phyloP scores from a whole-genome alignment of 2,888 invertebrate species.

The Celastrina argiolus region DNA sequence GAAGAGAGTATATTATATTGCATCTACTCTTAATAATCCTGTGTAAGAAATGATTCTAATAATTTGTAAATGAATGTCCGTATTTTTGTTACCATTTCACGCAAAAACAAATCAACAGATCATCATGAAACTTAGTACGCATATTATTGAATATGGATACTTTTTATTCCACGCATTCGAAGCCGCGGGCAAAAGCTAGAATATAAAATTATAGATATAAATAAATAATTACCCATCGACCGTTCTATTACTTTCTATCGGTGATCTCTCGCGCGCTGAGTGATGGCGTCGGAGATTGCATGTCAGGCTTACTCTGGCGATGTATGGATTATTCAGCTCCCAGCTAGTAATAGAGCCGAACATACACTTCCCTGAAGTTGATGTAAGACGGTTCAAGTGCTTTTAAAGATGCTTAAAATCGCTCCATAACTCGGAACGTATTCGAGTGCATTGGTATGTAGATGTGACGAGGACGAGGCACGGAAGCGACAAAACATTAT shows the following conservation, averaged over 20 bases:
- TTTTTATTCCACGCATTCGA: too few relatives aligned
- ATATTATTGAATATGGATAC: too few relatives aligned
- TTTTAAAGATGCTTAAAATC: neutral
- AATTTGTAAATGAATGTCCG: too few relatives aligned
- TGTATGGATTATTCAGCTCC: slow-evolving; percentile 69
- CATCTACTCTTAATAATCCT: too few relatives aligned
- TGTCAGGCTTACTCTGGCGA: slow-evolving; percentile 73
- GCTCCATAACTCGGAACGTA: neutral
- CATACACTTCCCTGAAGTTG: neutral
- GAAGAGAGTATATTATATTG: too few relatives aligned
- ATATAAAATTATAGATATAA: neutral
- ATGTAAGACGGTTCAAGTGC: neutral
- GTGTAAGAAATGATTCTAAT: too few relatives aligned
- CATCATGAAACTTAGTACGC: too few relatives aligned
- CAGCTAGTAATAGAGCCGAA: slow-evolving; percentile 50
- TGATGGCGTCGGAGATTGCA: slow-evolving; percentile 72
- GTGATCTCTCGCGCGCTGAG: slow-evolving; percentile 46
- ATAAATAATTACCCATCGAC: neutral
- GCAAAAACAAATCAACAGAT: too few relatives aligned
- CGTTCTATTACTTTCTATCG: slow-evolving; percentile 7
- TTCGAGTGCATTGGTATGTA: neutral
- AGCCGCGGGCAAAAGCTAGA: neutral
- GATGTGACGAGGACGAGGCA: neutral
- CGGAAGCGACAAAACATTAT: too few relatives aligned
- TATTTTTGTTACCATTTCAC: too few relatives aligned